Conservation (phyloP, 2,888 invertebrate genomes). For the Cynaeus angustus region DNA sequence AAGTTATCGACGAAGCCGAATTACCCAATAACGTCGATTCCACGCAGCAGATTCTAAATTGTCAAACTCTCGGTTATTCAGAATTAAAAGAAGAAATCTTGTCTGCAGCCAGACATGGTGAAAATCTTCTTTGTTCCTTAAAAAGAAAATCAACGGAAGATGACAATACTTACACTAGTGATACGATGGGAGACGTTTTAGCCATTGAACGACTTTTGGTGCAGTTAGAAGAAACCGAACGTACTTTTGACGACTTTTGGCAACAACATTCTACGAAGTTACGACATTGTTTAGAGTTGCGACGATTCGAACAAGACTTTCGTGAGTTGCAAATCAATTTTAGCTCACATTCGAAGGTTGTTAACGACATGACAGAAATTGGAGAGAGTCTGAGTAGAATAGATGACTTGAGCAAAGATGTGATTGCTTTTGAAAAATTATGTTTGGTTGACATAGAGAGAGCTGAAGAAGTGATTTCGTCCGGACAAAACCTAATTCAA, state of each 20-base stretch:
- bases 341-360: conserved; percentile 84
- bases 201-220: conserved; percentile 93
- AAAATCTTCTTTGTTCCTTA: conserved; percentile 85
- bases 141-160: conserved; percentile 76
- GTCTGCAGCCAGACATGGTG: conserved; percentile 91
- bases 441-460: conserved; percentile 88
- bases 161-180: conserved; percentile 38
- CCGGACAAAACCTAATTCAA: conserved; percentile 88
- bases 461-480: conserved; percentile 86
- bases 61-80: conserved; percentile 83
- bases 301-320: conserved; percentile 96
- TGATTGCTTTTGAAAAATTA: conserved; percentile 84
- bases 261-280: conserved; percentile 91
- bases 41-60: conserved; percentile 89
- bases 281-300: conserved; percentile 90
- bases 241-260: conserved; percentile 96
- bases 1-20: conserved; percentile 91
- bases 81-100: conserved; percentile 89
- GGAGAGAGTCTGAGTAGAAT: conserved; percentile 91
- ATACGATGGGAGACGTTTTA: conserved; percentile 90
- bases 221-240: conserved; percentile 95
- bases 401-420: conserved; percentile 85
- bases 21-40: conserved; percentile 95
- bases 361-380: conserved; percentile 90
- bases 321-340: conserved; percentile 90